These are phyloP conservation scores for Venturia canescens DNA, from an alignment of 1,140 invertebrate species.

Conservation along the genomic window DNA sequence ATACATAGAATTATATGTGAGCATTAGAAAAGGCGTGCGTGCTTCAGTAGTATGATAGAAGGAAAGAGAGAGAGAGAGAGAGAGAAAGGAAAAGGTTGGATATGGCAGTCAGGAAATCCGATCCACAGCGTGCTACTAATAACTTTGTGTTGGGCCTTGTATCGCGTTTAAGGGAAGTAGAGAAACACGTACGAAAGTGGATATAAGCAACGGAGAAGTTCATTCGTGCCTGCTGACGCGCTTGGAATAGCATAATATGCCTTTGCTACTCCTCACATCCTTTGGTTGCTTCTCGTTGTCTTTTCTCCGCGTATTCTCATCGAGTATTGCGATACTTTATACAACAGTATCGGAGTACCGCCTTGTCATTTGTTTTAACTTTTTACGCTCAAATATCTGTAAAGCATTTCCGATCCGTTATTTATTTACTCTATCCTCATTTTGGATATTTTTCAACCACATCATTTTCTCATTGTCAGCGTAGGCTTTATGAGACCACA, in stretches of 20 bases:
- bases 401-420: not conserved
- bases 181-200: slow-evolving; percentile 73
- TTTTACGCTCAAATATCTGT: not conserved
- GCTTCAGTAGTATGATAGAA: not conserved
- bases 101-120: slow-evolving; percentile 56
- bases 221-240: slow-evolving; percentile 69
- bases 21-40: slow-evolving; percentile 29
- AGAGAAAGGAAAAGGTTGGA: not conserved
- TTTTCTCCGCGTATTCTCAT: slow-evolving; percentile 22
- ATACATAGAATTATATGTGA: not conserved
- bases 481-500: not conserved
- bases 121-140: slow-evolving; percentile 64
- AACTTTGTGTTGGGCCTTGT: slow-evolving; percentile 66
- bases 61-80: slow-evolving; percentile 29
- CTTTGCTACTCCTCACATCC: slow-evolving; percentile 32
- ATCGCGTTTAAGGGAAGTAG: slow-evolving; percentile 62
- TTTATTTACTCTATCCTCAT: not conserved
- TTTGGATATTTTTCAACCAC: not conserved
- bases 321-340: slow-evolving; percentile 18
- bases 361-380: not conserved
- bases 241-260: slow-evolving; percentile 73
- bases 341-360: not conserved
- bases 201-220: slow-evolving; percentile 73
- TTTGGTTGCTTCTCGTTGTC: not conserved
- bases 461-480: not conserved